Percentiles rank a stretch among this genome's conserved stretches.
Evolutionary conservation across 2,113 vertebrate species (phyloP).

Genomic region (Tringa solitaria): DNA sequence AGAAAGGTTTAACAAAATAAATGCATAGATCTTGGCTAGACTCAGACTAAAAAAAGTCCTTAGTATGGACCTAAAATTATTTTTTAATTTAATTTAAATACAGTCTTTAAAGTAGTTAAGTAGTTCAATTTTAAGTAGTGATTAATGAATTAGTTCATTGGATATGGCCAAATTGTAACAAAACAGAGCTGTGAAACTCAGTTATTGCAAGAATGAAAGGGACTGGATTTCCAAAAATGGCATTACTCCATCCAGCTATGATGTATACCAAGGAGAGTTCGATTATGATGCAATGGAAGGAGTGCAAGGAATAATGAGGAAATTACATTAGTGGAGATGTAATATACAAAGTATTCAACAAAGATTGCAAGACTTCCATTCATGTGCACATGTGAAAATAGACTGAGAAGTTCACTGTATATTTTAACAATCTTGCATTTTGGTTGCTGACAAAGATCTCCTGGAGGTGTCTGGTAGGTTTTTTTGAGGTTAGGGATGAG

Average conservation of each 20-base stretch:
- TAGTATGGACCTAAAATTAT: neutral
- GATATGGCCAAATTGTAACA: neutral
- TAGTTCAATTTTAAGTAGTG: neutral
- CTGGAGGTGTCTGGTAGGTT: neutral
- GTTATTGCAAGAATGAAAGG: neutral
- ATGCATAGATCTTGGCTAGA: neutral
- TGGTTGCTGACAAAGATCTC: neutral
- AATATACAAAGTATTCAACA: neutral
- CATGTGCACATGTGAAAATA: neutral
- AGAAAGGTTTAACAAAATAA: neutral
- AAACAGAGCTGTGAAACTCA: neutral
- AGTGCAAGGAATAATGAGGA: neutral
- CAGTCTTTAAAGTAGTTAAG: neutral
- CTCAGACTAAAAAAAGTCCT: neutral
- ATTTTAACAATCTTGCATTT: neutral
- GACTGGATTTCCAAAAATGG: neutral
- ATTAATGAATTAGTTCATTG: neutral
- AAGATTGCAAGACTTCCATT: neutral
- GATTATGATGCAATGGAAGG: neutral
- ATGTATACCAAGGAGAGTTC: neutral
- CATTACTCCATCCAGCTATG: neutral
- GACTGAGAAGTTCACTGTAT: neutral
- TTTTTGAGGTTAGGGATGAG: neutral
- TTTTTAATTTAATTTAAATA: neutral
- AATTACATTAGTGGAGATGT: neutral